Base-by-base conservation (phyloP, 2,797 vertebrate species). In the Pseudomugil tenellus region DNA sequence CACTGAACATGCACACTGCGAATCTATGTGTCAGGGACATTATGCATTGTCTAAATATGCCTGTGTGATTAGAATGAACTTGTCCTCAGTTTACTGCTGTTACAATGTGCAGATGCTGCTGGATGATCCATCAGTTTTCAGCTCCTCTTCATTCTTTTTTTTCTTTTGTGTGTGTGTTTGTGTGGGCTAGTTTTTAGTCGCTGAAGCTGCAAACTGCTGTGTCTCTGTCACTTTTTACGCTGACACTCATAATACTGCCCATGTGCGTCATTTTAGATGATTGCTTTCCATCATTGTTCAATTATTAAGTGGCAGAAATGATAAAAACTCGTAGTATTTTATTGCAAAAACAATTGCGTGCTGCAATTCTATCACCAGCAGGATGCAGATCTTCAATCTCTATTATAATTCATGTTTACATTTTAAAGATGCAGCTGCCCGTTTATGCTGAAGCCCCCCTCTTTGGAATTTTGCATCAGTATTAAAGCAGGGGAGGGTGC, bases 61-160 rank as follows among this genome's bases (percentile, higher is more conserved):
- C 34, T 61, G 49, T 51, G 34, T 46, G 17, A 46, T 1, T 71
- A 41, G 39, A 17, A 55, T 56, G 7, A 41, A 52, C 29, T 29
- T 34, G 56, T 58, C 34, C 21, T 52, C 54, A 58, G 82, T 65
- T 76, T 70, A 73, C 67, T 77, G 73, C 41, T 73, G 67, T 55
- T 34, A 21, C 31, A 60, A 74, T 77, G 62, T 70, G 55, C 60
- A n/a, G n/a, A n/a, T 67, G 73, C 57, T 62, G 41, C 58, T 55
- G 66, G 68, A 72, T 14, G 49, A 84, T 72, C 64, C 10, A 17
- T 69, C 25, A 55, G 56, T 60, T 69, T 67, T 63, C 32, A 54
- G 43, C 68, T 61, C 6, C 19, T 21, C 6, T 23, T 46, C 8
- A 11, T 13, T 23, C 7, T 23, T 48, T 9, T 11, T n/a, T n/a